Evolutionary conservation across 2,113 vertebrate species (phyloP).

Genomic region (Chloropsis hardwickii): DNA sequence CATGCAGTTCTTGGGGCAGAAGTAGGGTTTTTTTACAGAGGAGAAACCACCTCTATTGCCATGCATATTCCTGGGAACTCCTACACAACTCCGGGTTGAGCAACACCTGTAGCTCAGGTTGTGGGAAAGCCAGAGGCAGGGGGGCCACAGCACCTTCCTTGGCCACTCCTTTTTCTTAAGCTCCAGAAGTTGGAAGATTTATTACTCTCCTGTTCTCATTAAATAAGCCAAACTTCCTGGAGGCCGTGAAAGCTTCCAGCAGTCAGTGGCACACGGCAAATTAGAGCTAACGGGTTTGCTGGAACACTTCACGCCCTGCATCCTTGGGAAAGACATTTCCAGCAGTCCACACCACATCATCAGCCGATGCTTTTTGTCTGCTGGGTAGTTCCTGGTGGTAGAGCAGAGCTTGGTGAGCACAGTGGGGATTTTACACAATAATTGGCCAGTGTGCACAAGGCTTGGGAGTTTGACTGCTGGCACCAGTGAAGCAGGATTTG

Average conservation of each 20-base stretch:
- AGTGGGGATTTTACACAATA: background rate
- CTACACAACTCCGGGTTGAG: accelerated
- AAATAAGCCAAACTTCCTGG: background rate
- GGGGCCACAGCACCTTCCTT: background rate
- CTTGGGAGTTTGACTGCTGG: background rate
- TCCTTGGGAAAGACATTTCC: background rate
- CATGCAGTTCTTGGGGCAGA: background rate
- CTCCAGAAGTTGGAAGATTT: background rate
- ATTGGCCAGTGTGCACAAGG: background rate
- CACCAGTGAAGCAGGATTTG: background rate
- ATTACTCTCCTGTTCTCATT: background rate
- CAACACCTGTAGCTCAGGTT: background rate
- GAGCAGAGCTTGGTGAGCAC: background rate
- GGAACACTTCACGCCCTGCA: background rate
- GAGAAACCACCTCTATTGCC: background rate
- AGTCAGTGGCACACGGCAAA: background rate
- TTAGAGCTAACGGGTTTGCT: background rate
- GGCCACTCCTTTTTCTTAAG: background rate
- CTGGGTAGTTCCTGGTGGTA: background rate
- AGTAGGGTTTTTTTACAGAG: background rate
- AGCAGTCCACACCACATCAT: background rate
- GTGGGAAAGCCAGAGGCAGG: background rate
- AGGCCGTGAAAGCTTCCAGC: background rate
- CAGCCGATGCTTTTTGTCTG: background rate
- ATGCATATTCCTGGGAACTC: background rate